Percentiles rank a stretch among this genome's conserved stretches.
phyloP scores from a whole-genome alignment of 2,888 invertebrate species.

The Junonia oenone region DNA sequence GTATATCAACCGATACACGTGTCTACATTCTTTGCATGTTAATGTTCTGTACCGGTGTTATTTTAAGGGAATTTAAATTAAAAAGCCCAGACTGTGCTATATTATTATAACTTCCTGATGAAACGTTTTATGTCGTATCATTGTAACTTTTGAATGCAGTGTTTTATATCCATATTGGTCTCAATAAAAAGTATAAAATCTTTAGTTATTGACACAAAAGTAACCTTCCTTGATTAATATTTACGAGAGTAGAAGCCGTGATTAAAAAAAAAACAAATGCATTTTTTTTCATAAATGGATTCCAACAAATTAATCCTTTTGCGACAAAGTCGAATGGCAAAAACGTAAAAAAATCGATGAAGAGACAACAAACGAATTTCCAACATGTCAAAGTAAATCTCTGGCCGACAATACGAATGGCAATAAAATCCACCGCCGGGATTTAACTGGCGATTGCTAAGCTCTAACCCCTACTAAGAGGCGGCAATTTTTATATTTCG shows the following conservation, averaged over 20 bases:
- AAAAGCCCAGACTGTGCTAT: background rate
- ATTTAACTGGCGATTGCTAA: slow-evolving; percentile 59
- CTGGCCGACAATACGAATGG: slow-evolving; percentile 73
- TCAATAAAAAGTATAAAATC: no score
- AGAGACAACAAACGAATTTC: slow-evolving; percentile 69
- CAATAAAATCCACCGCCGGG: slow-evolving; percentile 68
- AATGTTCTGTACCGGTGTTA: slow-evolving; percentile 16
- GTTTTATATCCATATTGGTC: no score
- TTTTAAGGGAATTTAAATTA: slow-evolving; percentile 17
- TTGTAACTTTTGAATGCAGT: no score
- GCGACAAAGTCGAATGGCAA: slow-evolving; percentile 24
- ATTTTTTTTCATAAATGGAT: slow-evolving; percentile 19
- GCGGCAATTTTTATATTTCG: slow-evolving; percentile 4
- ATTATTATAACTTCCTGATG: background rate
- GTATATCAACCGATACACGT: slow-evolving; percentile 54
- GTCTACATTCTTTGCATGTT: slow-evolving; percentile 30
- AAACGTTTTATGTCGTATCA: background rate
- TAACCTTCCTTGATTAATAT: no score
- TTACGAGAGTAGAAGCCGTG: background rate
- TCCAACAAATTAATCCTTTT: slow-evolving; percentile 27
- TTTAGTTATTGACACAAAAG: no score
- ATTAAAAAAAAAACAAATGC: background rate
- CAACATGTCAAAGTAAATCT: slow-evolving; percentile 75
- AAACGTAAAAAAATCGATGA: slow-evolving; percentile 30
- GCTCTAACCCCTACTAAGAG: slow-evolving; percentile 51